Evolutionary conservation across 2,888 invertebrate species (phyloP), one percentile per base, ranked within the genome.

Genomic region (Anoplius nigerrimus): DNA sequence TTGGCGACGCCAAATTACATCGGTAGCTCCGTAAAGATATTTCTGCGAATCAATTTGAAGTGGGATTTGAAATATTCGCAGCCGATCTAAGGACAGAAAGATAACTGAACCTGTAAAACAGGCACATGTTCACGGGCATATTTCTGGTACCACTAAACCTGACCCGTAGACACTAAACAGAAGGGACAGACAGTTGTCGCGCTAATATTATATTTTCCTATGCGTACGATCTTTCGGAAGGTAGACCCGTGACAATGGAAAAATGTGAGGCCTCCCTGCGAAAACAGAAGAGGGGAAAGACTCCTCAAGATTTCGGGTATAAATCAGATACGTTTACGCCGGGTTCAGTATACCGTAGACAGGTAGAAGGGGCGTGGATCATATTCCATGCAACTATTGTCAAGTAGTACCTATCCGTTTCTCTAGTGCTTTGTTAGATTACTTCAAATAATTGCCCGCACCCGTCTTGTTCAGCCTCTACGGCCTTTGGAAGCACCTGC

Each of bases 281-380:
- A 63, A 61, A 45, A 56, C 61, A 51, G 51, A 55, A 20, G 22
- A 46, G 48, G 34, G 8, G 6, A 6, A 34, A 46, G 42, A 27
- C 34, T 51, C 63, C 67, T 63, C 52, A 48, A 43, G 34, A 11
- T 60, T 46, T 52, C 53, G 52, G 27, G 34, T 66, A 79, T 76
- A 78, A 79, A 76, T 79, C 79, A 78, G 71, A 66, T 62, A 72
- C 58, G 34, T 34, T 6, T 13, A 62, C 72, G 62, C 52, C 22
- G 62, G 53, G 56, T 62, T 34, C 57, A 53, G 27, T 62, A 59
- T 48, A n/a, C 22, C 55, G 21, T 6, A 6, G 73, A 54, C 76
- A 75, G 76, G 75, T 76, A 76, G 70, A 72, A 68, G 34, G 68
- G 63, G 53, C 66, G 60, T 66, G 66, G 61, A 62, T 62, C 58